These are phyloP conservation scores for Limnothrissa miodon DNA, from an alignment of 2,113 vertebrate genomes.

Conservation along the genomic window DNA sequence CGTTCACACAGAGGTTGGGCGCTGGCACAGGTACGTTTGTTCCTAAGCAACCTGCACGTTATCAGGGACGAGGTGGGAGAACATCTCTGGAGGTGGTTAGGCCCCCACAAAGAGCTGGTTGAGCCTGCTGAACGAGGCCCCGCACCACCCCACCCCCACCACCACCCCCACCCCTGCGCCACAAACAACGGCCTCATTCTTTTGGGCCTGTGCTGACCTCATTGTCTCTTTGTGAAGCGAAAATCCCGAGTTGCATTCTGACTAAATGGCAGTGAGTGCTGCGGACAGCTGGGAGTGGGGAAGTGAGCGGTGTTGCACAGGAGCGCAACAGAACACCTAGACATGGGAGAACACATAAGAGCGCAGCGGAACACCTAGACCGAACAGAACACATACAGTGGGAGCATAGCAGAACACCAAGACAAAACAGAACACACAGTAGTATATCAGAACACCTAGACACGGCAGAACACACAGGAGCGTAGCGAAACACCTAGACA, in stretches of 20 bases:
- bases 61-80: conserved; percentile 56
- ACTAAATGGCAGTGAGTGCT: conserved; percentile 53
- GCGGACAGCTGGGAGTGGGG: conserved; percentile 47
- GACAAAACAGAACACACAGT: no score
- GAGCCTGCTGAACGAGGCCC: conserved; percentile 62
- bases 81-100: conserved; percentile 70
- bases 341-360: not conserved
- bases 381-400: no score
- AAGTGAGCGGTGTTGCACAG: conserved; percentile 45
- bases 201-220: conserved; percentile 71
- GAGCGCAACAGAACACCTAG: no score
- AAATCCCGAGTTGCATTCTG: conserved; percentile 76
- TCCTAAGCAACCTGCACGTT: conserved; percentile 58
- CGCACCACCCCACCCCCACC: conserved; percentile 43
- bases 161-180: conserved; percentile 47
- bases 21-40: conserved; percentile 59
- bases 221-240: conserved; percentile 75
- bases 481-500: no score
- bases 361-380: conserved; percentile 42
- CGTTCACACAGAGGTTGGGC: conserved; percentile 45
- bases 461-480: no score
- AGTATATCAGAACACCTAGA: no score
- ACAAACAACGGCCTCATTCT: conserved; percentile 77
- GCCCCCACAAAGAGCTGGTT: conserved; percentile 65
- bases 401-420: no score